Conservation (phyloP, 2,888 invertebrate species). For the Chrysina gloriosa region DNA sequence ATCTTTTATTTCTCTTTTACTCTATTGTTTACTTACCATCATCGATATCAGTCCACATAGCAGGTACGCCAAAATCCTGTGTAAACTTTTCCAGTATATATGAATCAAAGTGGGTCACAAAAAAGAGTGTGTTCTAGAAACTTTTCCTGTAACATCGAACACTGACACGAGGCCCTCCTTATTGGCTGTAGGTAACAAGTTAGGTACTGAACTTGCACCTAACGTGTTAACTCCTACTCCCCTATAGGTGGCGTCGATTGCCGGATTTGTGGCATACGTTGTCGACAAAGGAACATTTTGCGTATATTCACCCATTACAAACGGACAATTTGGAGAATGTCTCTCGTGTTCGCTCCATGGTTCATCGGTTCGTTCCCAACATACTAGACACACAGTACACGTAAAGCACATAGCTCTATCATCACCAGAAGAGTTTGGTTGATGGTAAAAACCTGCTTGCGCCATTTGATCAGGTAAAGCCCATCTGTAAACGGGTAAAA, state of each 20-base stretch:
- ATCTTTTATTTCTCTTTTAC: neutral
- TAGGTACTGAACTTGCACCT: constrained; percentile 60
- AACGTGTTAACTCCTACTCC: constrained; percentile 53
- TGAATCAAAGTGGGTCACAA: constrained; percentile 64
- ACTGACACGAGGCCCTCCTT: constrained; percentile 78
- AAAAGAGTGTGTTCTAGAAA: constrained; percentile 76
- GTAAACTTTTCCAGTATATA: constrained; percentile 62
- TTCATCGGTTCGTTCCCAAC: constrained; percentile 97
- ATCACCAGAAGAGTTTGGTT: constrained; percentile 89
- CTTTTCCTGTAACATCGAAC: constrained; percentile 85
- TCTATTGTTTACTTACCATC: constrained; percentile 55
- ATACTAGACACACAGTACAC: constrained; percentile 93
- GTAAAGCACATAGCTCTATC: constrained; percentile 97
- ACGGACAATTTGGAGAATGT: constrained; percentile 93
- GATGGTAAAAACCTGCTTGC: constrained; percentile 96
- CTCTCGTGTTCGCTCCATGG: constrained; percentile 98
- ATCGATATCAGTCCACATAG: constrained; percentile 57
- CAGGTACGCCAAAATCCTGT: constrained; percentile 62
- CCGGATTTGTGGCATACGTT: constrained; percentile 86
- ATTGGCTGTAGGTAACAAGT: constrained; percentile 70
- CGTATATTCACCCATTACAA: constrained; percentile 94
- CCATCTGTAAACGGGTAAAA: constrained; percentile 74
- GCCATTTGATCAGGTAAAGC: constrained; percentile 96
- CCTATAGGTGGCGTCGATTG: constrained; percentile 65
- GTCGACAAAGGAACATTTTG: constrained; percentile 93